phyloP scores from a whole-genome alignment of 2,797 vertebrate species.

The Anabas testudineus region DNA sequence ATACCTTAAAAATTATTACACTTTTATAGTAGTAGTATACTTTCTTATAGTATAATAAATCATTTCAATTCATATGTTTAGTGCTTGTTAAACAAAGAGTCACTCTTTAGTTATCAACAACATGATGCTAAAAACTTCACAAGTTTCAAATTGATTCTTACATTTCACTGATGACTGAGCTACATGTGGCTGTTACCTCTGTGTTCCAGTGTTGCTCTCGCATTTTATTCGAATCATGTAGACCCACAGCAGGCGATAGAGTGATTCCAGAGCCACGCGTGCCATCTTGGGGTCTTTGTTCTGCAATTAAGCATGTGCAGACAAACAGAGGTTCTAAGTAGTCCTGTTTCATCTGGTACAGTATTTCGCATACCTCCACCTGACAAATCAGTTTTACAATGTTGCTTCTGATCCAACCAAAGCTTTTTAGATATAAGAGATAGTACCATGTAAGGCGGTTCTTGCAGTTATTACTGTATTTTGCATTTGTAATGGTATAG shows the following conservation, averaged over 20 bases:
- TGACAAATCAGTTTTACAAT: neutral
- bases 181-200: conserved; percentile 86
- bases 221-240: conserved; percentile 99
- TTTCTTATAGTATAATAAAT: conserved; percentile 1
- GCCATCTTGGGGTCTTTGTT: conserved; percentile 99
- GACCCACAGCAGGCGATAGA: conserved; percentile 98
- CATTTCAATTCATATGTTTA: no score
- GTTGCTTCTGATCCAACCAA: conserved; percentile 1
- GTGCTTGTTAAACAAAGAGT: no score
- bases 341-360: neutral
- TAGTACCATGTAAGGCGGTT: no score
- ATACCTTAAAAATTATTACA: neutral
- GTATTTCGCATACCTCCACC: conserved; percentile 7
- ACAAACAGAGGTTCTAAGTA: neutral
- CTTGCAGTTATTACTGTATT: no score
- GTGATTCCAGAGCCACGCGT: conserved; percentile 96
- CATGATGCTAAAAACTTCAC: neutral
- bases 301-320: conserved; percentile 73
- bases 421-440: no score
- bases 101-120: neutral
- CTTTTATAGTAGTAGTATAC: no score
- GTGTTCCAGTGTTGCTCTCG: conserved; percentile 98
- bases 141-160: neutral
- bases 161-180: neutral
- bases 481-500: neutral